These are phyloP conservation scores for Dipodomys ordii DNA, from an alignment of 2,113 vertebrate species.

Conservation along the genomic window DNA sequence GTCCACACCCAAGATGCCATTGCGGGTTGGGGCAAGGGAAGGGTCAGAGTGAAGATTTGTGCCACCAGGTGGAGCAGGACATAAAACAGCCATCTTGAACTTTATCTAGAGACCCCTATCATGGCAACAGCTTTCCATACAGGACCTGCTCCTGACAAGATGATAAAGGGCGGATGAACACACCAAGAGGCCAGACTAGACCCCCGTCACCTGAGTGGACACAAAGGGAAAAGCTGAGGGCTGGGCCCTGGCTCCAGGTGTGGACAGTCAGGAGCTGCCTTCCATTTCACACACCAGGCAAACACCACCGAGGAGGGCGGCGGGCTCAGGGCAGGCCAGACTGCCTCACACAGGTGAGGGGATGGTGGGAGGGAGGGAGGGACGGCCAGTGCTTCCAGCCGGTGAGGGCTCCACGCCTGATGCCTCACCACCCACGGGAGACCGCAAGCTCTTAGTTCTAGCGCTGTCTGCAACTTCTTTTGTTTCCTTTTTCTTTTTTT, in stretches of 20 bases:
- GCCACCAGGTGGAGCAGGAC: neutral
- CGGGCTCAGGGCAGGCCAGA: neutral
- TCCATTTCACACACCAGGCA: too few species aligned
- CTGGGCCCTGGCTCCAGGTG: neutral
- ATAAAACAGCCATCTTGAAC: fast-evolving
- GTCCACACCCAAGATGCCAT: neutral
- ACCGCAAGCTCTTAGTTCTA: neutral
- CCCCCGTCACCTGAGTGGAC: too few species aligned
- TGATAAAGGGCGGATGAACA: neutral
- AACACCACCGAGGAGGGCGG: fast-evolving
- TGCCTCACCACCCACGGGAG: too few species aligned
- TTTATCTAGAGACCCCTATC: neutral
- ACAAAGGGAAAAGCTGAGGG: fast-evolving
- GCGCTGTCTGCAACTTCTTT: neutral
- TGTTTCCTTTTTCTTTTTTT: neutral
- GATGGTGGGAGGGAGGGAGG: too few species aligned
- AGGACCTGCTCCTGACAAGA: neutral
- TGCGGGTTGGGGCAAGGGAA: fast-evolving
- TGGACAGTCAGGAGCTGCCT: neutral
- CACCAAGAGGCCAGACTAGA: neutral
- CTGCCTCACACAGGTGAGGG: too few species aligned
- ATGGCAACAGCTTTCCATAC: fast-evolving
- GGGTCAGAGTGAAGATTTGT: too few species aligned
- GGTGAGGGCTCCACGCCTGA: too few species aligned
- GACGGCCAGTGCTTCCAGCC: too few species aligned